These are phyloP conservation scores for Xestia rhomboidea DNA, from an alignment of 2,888 invertebrate genomes.

Conservation along the genomic window DNA sequence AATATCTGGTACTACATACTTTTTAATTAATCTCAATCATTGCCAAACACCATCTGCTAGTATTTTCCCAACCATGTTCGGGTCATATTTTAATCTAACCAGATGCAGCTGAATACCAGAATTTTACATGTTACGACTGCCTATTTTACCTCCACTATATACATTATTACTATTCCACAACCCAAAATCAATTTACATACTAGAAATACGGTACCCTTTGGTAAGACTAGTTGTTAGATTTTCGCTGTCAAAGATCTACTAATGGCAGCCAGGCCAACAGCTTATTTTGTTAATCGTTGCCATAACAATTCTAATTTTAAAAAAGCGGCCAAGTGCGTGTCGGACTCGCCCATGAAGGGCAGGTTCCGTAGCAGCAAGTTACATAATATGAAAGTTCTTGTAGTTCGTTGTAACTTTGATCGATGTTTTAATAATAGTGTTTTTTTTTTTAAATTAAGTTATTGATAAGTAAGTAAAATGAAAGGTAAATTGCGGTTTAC, in stretches of 20 bases:
- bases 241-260: background rate
- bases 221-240: background rate
- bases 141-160: background rate
- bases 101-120: background rate
- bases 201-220: background rate
- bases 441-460: too few species aligned
- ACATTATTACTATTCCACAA: too few species aligned
- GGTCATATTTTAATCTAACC: background rate
- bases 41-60: background rate
- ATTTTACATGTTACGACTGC: background rate
- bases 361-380: too few species aligned
- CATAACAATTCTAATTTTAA: slow-evolving; percentile 13
- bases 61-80: background rate
- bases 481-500: too few species aligned
- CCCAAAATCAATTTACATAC: background rate
- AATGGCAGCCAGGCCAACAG: background rate
- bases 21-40: background rate
- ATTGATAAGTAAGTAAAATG: too few species aligned
- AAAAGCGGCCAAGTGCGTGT: too few species aligned
- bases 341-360: too few species aligned
- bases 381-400: too few species aligned
- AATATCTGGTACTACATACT: background rate
- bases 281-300: background rate
- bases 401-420: too few species aligned
- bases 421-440: too few species aligned